Evolutionary conservation across 2,797 vertebrate species (phyloP).

Genomic region (Gila robusta): DNA sequence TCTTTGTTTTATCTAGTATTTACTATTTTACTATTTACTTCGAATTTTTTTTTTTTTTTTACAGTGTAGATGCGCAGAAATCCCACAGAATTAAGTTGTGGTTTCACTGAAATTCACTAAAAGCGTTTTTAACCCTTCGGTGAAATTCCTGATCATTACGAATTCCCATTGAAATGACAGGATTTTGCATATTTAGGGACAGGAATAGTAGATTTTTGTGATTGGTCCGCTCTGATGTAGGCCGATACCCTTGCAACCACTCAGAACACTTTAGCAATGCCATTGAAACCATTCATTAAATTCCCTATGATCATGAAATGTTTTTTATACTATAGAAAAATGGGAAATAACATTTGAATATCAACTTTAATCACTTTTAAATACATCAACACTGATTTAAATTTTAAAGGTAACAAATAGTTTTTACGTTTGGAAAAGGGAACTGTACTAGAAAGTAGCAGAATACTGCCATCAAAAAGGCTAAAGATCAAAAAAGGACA

Average conservation of each 20-base stretch:
- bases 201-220: neutral
- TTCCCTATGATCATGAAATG: neutral
- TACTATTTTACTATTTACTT: too few species aligned
- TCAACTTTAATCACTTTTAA: neutral
- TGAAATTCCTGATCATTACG: neutral
- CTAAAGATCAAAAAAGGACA: conserved; percentile 28
- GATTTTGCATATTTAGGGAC: neutral
- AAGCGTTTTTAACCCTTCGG: too few species aligned
- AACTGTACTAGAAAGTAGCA: neutral
- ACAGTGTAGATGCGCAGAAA: neutral
- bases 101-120: too few species aligned
- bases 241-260: neutral
- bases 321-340: neutral
- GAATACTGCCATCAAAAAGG: neutral
- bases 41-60: too few species aligned
- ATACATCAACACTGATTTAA: neutral
- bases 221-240: neutral
- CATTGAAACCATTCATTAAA: neutral
- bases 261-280: neutral
- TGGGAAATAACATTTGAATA: neutral
- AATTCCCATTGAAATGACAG: neutral
- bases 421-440: neutral
- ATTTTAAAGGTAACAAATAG: neutral
- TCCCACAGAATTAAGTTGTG: too few species aligned
- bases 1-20: too few species aligned